Evolutionary conservation across 2,797 vertebrate genomes (phyloP).

Genomic region (Rhodeus uyekii): DNA sequence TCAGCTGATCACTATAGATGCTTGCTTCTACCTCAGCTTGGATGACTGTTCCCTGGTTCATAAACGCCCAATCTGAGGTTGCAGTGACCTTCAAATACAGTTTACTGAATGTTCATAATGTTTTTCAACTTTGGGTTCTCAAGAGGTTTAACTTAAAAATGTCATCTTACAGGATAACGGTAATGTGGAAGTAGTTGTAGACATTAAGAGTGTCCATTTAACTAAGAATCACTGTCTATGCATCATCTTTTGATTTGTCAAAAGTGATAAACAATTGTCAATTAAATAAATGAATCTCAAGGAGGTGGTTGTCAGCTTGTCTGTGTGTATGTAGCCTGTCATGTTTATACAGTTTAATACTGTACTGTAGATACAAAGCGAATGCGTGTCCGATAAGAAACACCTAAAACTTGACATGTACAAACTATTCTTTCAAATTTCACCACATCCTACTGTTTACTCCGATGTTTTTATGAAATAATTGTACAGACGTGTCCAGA

Average conservation of each 20-base stretch:
- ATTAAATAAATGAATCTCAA: constrained; percentile 11
- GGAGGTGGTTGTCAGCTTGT: neutral
- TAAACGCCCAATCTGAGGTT: neutral
- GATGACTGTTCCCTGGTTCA: neutral
- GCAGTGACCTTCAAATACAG: neutral
- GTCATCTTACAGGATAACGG: neutral
- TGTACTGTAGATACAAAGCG: no score
- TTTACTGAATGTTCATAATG: neutral
- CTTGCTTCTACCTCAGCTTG: neutral
- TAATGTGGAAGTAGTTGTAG: neutral
- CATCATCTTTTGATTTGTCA: constrained; percentile 13
- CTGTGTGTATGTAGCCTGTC: neutral
- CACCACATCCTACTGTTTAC: neutral
- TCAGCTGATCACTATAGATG: neutral
- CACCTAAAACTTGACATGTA: neutral
- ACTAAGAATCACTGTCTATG: neutral
- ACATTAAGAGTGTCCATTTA: neutral
- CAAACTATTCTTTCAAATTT: neutral
- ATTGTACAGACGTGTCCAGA: no score
- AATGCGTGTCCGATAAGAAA: neutral
- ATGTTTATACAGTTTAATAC: neutral
- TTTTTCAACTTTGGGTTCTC: neutral
- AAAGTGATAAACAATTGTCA: constrained; percentile 2
- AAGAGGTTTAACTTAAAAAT: constrained; percentile 13
- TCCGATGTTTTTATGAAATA: neutral